Conservation (phyloP, 2,113 vertebrate species). For the Scatophagus argus region DNA sequence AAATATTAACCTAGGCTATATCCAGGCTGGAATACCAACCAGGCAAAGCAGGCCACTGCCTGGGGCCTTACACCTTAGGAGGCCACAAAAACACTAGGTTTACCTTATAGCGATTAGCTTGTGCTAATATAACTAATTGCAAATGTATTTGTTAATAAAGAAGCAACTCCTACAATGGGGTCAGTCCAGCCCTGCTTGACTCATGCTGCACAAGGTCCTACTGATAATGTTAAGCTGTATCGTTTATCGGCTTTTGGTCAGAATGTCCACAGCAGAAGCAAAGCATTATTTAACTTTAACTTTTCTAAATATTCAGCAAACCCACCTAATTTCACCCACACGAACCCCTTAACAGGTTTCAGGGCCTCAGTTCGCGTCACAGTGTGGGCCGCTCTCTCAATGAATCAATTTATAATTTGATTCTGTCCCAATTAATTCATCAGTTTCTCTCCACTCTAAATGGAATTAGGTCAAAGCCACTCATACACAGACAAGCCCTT, state of each 20-base stretch:
- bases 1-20: not conserved
- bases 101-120: not conserved
- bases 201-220: not conserved
- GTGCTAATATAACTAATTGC: not conserved
- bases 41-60: not conserved
- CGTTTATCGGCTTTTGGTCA: constrained; percentile 21
- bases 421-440: constrained; percentile 79
- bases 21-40: not conserved
- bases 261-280: not conserved
- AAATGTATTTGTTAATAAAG: not conserved
- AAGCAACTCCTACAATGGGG: no score
- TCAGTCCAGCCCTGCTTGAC: not conserved
- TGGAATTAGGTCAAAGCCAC: constrained; percentile 78
- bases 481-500: constrained; percentile 39
- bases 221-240: constrained; percentile 13
- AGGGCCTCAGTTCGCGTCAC: constrained; percentile 49
- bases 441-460: constrained; percentile 68
- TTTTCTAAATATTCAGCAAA: constrained; percentile 15
- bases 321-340: constrained; percentile 20
- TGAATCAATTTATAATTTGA: constrained; percentile 71
- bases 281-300: constrained; percentile 5
- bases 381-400: constrained; percentile 37
- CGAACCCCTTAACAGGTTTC: constrained; percentile 28
- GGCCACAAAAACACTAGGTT: not conserved
- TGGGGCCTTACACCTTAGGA: not conserved